phyloP scores from a whole-genome alignment of 2,797 vertebrate genomes.

The Anguilla anguilla region DNA sequence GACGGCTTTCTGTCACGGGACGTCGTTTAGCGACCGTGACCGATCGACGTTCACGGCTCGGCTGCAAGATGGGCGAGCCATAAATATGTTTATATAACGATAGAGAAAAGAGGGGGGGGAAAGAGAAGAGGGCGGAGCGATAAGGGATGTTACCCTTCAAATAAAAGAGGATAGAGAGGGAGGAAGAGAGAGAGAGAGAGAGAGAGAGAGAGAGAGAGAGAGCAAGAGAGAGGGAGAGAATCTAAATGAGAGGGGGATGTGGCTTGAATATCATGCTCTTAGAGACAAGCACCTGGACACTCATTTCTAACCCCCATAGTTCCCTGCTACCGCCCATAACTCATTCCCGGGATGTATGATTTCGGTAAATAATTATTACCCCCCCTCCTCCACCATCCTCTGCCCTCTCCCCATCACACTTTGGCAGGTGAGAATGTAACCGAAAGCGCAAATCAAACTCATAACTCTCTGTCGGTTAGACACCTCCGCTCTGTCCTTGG shows the following conservation, averaged over 20 bases:
- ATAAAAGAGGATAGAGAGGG: slow-evolving; percentile 43
- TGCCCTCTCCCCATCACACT: neutral
- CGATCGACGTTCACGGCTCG: slow-evolving; percentile 31
- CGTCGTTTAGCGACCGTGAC: slow-evolving; percentile 27
- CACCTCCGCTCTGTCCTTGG: neutral
- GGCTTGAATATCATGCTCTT: slow-evolving; percentile 35
- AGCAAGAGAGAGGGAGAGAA: neutral
- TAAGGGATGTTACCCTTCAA: neutral
- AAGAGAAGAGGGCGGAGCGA: too few relatives aligned
- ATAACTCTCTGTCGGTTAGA: neutral
- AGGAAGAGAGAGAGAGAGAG: slow-evolving; percentile 27
- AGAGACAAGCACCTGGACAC: slow-evolving; percentile 33
- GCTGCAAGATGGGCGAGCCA: neutral
- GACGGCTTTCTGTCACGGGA: slow-evolving; percentile 52
- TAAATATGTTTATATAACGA: neutral
- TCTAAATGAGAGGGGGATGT: slow-evolving; percentile 36
- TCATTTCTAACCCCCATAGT: slow-evolving; percentile 36
- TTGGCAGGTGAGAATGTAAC: neutral
- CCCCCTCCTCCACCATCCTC: neutral
- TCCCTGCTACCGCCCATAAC: slow-evolving; percentile 38
- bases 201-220: slow-evolving; percentile 24
- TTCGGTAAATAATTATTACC: slow-evolving; percentile 15
- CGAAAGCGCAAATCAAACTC: neutral
- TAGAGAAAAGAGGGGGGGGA: neutral
- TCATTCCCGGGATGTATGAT: slow-evolving; percentile 28